Percentiles rank a stretch among this genome's conserved stretches.
Evolutionary conservation across 1,140 invertebrate species (phyloP).

Genomic region (Neuroterus valhalla): DNA sequence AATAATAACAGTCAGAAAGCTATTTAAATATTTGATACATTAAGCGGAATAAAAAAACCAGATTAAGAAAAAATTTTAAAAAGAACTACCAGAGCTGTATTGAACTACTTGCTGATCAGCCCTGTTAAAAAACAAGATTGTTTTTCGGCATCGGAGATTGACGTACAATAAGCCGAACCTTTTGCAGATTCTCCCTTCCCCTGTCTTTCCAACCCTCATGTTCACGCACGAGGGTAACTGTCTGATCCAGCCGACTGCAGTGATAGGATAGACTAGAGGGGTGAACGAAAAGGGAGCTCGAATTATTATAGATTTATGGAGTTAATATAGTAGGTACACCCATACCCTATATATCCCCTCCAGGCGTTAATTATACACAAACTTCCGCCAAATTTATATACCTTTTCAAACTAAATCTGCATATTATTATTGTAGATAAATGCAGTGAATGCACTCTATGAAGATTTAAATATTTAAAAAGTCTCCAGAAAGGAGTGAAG

Average conservation of each 20-base stretch:
- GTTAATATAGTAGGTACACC: slow-evolving; percentile 23
- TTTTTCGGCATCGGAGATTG: slow-evolving; percentile 3
- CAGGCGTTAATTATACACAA: slow-evolving; percentile 28
- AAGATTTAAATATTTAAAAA: too few relatives aligned
- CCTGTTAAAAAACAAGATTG: background rate
- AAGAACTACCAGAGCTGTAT: background rate
- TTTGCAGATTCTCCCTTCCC: slow-evolving; percentile 22
- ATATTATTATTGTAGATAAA: too few relatives aligned
- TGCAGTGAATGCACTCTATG: too few relatives aligned
- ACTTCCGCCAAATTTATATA: slow-evolving; percentile 4
- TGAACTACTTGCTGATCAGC: background rate
- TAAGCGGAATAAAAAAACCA: too few relatives aligned
- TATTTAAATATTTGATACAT: too few relatives aligned
- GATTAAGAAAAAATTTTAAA: background rate
- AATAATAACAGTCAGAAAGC: too few relatives aligned
- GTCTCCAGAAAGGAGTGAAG: too few relatives aligned
- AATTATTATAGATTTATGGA: slow-evolving; percentile 31
- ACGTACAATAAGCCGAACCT: slow-evolving; percentile 14
- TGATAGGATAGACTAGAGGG: slow-evolving; percentile 29
- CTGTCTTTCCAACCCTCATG: slow-evolving; percentile 27
- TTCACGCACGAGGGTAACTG: slow-evolving; percentile 29
- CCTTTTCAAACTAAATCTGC: background rate
- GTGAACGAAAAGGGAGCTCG: slow-evolving; percentile 25
- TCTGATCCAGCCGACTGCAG: slow-evolving; percentile 29
- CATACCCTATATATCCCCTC: slow-evolving; percentile 22